Base-by-base conservation (phyloP, 2,888 invertebrate genomes). In the Mythimna ferrago region DNA sequence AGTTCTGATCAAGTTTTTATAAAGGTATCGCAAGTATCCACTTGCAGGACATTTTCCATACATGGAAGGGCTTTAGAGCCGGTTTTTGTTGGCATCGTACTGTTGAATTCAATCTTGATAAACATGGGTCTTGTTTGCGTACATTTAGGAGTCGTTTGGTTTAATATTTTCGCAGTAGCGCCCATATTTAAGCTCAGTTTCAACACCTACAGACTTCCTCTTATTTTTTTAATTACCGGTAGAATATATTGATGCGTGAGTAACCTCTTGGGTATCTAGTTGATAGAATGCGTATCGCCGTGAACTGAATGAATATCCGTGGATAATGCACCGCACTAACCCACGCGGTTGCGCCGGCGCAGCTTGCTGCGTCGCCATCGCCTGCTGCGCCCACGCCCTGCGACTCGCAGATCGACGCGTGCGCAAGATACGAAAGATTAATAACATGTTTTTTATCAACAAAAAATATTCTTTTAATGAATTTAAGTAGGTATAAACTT, bases 1-100 rank as follows among this genome's bases (percentile, higher is more conserved):
- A 91, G 86, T 88, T 89, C 86, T 87, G 93, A 93, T 93, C 94
- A 93, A 93, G 91, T 95, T 95, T 95, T 95, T 95, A 90, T 90
- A 84, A 88, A 90, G 89, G 89, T 92, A 93, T 92, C 89, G 92
- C 92, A 93, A 93, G 93, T 93, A 90, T 91, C 89, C 89, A 93
- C 91, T 92, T 92, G 92, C 93, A 92, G 91, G 93, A 93, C 92
- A 91, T 89, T 89, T 84, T 79, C 94, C 93, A 74, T 93, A 93
- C 80, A 94, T 90, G 94, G 95, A 84, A 75, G 53, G 64, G 86
- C 83, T 89, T 86, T 83, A 82, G 81, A 89, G 89, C 95, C 85
- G 92, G 95, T 95, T 95, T 94, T 93, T 92, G 90, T 90, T 88
- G 83, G 84, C 90, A 90, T 92, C 91, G 88, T 89, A 89, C 88